Base-by-base conservation (phyloP, 2,113 vertebrate species). In the Amazona vittata region DNA sequence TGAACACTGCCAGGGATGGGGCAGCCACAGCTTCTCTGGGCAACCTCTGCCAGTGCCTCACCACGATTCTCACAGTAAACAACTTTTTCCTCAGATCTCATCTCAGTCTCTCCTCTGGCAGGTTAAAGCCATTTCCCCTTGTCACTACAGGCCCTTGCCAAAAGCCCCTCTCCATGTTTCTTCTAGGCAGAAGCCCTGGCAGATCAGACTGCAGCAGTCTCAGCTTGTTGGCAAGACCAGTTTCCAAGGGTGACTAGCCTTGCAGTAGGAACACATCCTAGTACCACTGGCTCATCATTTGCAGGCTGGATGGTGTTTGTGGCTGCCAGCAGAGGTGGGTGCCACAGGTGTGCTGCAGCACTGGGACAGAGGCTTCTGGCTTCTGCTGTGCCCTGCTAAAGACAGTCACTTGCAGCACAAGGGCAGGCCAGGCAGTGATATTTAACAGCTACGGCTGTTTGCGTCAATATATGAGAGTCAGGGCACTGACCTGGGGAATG, bases 401-500 rank as follows among this genome's bases (percentile, higher is more conserved):
- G 29, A 8, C 35, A 37, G 35, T 33, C 25, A 49, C 52, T 46
- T 15, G 59, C 18, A 41, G 62, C 16, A 26, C 50, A 49, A 89
- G 68, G 44, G 10, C 44, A 65, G 89, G 60, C 67, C 55, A 33
- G 64, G 73, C 86, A 17, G 73, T 53, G 62, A 83, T 64, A 35
- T 53, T 81, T 43, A 80, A 39, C 49, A 93, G 89, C n/a, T n/a
- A 6, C 1, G 0, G 1, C 15, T 85, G 41, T 70, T 91, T 96
- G 73, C 43, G 7, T 94, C 76, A 81, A 53, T 2, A 44, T 12
- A 12, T 1, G 4, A 8, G 80, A 84, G 65, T 68, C 74, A 60
- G 93, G 93, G 93, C 94, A 71, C 43, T 94, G 94, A 95, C 96
- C 95, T 33, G 74, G 57, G 55, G 9, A 37, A 24, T 26, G 62